These are phyloP conservation scores for Chironomus tentans DNA, from an alignment of 2,888 invertebrate species.

Conservation along the genomic window DNA sequence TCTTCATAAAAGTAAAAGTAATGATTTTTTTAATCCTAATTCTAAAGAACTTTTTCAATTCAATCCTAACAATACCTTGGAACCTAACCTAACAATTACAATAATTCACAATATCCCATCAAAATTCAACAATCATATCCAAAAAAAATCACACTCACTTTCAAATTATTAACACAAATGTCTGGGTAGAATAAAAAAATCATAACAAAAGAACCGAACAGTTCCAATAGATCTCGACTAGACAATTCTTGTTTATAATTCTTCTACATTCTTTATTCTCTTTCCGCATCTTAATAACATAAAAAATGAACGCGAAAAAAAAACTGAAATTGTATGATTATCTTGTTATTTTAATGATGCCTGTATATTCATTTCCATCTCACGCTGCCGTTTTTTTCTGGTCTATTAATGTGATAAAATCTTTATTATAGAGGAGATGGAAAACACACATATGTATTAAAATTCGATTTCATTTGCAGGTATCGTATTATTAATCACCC, in stretches of 20 bases:
- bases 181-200: too few relatives aligned
- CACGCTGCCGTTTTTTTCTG: neutral
- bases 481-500: neutral
- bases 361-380: neutral
- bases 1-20: too few relatives aligned
- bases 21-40: too few relatives aligned
- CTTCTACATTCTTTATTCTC: too few relatives aligned
- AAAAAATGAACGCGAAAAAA: neutral
- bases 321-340: slow-evolving; percentile 6
- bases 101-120: too few relatives aligned
- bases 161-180: neutral
- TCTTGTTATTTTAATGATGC: slow-evolving; percentile 6
- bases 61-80: too few relatives aligned
- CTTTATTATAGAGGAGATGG: neutral
- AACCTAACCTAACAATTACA: too few relatives aligned
- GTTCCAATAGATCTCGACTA: too few relatives aligned
- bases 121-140: too few relatives aligned
- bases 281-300: neutral
- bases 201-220: too few relatives aligned
- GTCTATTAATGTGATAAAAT: slow-evolving; percentile 2
- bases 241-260: too few relatives aligned
- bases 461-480: neutral
- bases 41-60: too few relatives aligned
- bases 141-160: neutral
- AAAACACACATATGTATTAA: neutral